These are phyloP conservation scores for Enteromius trimaculatus DNA, from an alignment of 2,797 vertebrate genomes.

Conservation along the genomic window DNA sequence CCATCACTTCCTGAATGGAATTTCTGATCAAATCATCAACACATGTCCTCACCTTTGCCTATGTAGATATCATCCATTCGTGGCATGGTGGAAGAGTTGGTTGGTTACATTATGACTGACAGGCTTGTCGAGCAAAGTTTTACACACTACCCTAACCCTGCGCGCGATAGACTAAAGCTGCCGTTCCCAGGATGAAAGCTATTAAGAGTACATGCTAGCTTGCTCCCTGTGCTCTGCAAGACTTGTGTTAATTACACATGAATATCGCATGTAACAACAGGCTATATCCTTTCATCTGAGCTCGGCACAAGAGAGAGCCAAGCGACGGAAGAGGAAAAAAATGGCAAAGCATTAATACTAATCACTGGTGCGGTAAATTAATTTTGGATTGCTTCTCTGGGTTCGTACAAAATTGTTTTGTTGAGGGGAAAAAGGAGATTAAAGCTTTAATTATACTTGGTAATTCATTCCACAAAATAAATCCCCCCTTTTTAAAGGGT, in stretches of 20 bases:
- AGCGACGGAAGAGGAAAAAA: conserved; percentile 47
- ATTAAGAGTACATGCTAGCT: conserved; percentile 66
- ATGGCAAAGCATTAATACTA: conserved; percentile 78
- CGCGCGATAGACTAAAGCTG: conserved; percentile 49
- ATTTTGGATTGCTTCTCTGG: conserved; percentile 81
- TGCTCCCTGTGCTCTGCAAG: conserved; percentile 62
- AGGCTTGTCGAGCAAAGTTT: conserved; percentile 36
- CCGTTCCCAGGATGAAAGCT: conserved; percentile 63
- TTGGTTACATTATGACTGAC: conserved; percentile 36
- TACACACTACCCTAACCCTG: conserved; percentile 36
- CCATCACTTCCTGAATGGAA: conserved; percentile 5
- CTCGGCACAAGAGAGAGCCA: conserved; percentile 51
- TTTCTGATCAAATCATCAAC: conserved; percentile 21
- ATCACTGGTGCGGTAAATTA: conserved; percentile 81
- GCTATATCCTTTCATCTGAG: conserved; percentile 69
- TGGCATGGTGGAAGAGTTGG: conserved; percentile 21
- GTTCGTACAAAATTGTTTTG: conserved; percentile 81
- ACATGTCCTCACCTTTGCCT: neutral
- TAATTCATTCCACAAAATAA: conserved; percentile 81
- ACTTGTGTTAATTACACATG: conserved; percentile 71
- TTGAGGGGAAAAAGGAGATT: conserved; percentile 79
- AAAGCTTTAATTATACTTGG: conserved; percentile 80
- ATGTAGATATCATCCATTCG: conserved; percentile 25
- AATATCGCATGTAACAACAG: conserved; percentile 73
- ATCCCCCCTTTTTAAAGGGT: conserved; percentile 66